phyloP scores from a whole-genome alignment of 2,888 invertebrate species.

The Notodonta ziczac region DNA sequence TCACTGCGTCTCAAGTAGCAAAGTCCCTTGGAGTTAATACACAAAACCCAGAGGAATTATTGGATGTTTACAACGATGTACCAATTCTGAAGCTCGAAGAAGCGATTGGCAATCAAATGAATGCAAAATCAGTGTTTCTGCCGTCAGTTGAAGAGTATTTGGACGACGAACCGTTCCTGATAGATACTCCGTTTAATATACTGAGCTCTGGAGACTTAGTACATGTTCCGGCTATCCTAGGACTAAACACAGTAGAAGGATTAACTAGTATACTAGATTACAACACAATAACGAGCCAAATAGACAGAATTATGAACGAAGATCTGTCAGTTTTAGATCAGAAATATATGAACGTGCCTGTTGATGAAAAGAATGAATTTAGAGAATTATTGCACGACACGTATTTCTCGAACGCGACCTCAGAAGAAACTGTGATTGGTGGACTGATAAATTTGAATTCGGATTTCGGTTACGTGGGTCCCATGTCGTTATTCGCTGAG shows the following conservation, averaged over 20 bases:
- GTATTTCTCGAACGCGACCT: slow-evolving; percentile 63
- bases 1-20: slow-evolving; percentile 70
- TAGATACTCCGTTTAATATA: slow-evolving; percentile 73
- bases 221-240: slow-evolving; percentile 79
- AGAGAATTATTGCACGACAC: slow-evolving; percentile 63
- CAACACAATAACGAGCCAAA: slow-evolving; percentile 68
- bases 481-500: slow-evolving; percentile 68
- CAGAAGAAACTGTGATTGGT: slow-evolving; percentile 67
- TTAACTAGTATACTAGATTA: slow-evolving; percentile 72
- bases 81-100: slow-evolving; percentile 62
- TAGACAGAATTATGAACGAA: slow-evolving; percentile 67
- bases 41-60: slow-evolving; percentile 56
- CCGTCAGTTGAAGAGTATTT: slow-evolving; percentile 69
- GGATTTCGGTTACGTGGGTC: slow-evolving; percentile 72
- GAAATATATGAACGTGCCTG: slow-evolving; percentile 52
- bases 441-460: slow-evolving; percentile 74
- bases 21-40: slow-evolving; percentile 66
- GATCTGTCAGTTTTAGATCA: slow-evolving; percentile 68
- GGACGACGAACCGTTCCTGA: slow-evolving; percentile 68
- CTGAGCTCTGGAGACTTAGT: slow-evolving; percentile 57
- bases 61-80: slow-evolving; percentile 60
- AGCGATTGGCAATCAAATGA: slow-evolving; percentile 74
- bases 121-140: slow-evolving; percentile 68
- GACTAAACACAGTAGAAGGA: slow-evolving; percentile 83
- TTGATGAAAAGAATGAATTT: slow-evolving; percentile 57